Evolutionary conservation across 2,888 invertebrate species (phyloP), one percentile per base, ranked within the genome.

Genomic region (Formica aserva): DNA sequence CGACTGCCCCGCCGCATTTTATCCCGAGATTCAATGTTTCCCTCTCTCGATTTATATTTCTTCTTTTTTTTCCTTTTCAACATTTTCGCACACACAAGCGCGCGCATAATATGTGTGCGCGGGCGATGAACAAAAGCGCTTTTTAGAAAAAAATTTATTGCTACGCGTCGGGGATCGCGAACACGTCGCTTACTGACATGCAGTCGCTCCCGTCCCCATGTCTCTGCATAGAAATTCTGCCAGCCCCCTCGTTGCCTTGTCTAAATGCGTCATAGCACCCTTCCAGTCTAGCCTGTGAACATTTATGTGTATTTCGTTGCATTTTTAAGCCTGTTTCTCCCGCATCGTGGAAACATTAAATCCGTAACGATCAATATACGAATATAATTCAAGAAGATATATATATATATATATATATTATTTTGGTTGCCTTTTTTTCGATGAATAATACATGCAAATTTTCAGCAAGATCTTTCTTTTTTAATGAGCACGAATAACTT

Each of bases 121-220:
- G 72, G 13, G 83, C 71, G 57, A 86, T 86, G 86, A 88, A 91
- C 92, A 92, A 92, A 92, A 91, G 91, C 90, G 90, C 90, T 93
- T 92, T 93, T 92, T 91, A 91, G 45, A 92, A 93, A 89, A 83
- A 89, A 93, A 93, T 93, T 93, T 93, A 93, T 93, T 88, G 87
- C 90, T 80, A 74, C 77, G 86, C 91, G 81, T 66, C 84, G 82
- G 83, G 86, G 86, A 84, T 88, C 81, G 84, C 88, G 88, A 92
- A 91, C 92, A 90, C 85, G 88, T 69, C 87, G 91, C 86, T 88
- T 88, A 85, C 83, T 84, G 74, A 67, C 84, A 71, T 35, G 60
- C 72, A 71, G 48, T 78, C 84, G 52, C 74, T 63, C 29, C 13
- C 35, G 3, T 63, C n/a, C 41, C 35, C 82, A 3, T 29, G 13